Percentiles rank a stretch among this genome's conserved stretches.
Evolutionary conservation across 2,888 invertebrate genomes (phyloP).

Genomic region (Apamea monoglypha): DNA sequence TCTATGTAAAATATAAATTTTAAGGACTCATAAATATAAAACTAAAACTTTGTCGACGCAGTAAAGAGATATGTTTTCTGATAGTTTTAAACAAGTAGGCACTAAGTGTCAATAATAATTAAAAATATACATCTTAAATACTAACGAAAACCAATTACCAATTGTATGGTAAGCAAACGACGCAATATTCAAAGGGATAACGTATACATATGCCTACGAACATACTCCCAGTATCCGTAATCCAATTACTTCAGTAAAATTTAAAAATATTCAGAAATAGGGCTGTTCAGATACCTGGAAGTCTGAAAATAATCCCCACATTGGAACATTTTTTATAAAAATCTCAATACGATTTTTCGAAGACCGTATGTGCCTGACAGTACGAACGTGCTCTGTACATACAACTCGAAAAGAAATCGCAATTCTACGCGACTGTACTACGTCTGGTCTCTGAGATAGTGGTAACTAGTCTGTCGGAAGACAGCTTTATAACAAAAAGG

Average conservation of each 20-base stretch:
- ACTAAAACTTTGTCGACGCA: constrained; percentile 24
- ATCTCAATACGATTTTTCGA: constrained; percentile 46
- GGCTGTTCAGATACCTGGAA: constrained; percentile 20
- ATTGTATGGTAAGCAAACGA: neutral
- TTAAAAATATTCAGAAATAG: constrained; percentile 33
- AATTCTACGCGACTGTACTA: constrained; percentile 62
- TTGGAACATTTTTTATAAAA: constrained; percentile 43
- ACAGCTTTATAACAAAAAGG: constrained; percentile 69
- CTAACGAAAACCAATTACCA: neutral
- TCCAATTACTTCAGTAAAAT: constrained; percentile 46
- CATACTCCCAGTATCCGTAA: neutral
- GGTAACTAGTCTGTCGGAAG: constrained; percentile 74
- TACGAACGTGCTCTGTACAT: constrained; percentile 37
- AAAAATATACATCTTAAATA: neutral
- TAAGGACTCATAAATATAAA: constrained; percentile 38
- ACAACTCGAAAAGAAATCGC: constrained; percentile 38
- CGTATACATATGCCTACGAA: neutral
- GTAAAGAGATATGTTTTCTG: neutral
- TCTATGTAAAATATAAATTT: constrained; percentile 40
- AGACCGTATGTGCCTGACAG: constrained; percentile 45
- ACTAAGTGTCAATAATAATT: neutral
- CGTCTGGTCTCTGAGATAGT: constrained; percentile 78
- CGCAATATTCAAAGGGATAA: neutral
- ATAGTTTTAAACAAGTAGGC: neutral
- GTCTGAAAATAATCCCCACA: constrained; percentile 29